Evolutionary conservation across 2,113 vertebrate genomes (phyloP).

Genomic region (Ramphastos sulfuratus): DNA sequence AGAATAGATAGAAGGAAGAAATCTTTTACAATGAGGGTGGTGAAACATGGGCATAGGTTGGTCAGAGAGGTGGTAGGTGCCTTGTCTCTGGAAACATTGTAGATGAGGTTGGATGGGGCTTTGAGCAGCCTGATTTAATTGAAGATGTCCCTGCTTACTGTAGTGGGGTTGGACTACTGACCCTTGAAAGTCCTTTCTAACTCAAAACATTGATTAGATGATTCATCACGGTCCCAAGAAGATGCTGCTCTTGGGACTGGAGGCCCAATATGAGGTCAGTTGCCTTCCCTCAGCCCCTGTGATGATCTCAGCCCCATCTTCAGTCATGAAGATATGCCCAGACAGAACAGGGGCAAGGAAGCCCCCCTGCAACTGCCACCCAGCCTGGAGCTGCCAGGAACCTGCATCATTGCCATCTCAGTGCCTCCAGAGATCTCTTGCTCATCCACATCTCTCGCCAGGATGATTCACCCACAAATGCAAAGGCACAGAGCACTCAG

Average conservation of each 20-base stretch:
- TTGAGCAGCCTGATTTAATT: not conserved
- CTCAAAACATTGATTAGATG: not conserved
- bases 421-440: not conserved
- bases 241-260: not conserved
- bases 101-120: not conserved
- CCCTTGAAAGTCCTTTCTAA: not conserved
- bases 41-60: rapidly evolving
- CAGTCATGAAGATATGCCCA: not conserved
- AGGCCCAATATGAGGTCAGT: not conserved
- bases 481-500: not conserved
- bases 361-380: not conserved
- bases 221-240: rapidly evolving
- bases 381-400: not conserved
- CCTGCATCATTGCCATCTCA: not conserved
- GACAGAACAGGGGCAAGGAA: not conserved
- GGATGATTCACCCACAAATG: constrained; percentile 37
- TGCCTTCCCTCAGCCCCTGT: not conserved
- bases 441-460: rapidly evolving
- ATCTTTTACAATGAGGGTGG: rapidly evolving
- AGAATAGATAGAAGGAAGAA: rapidly evolving
- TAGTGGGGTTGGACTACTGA: not conserved
- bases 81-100: not conserved
- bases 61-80: not conserved
- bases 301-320: not conserved
- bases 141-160: not conserved